Conservation (phyloP, 2,888 invertebrate species). For the Strigamia crassipes region DNA sequence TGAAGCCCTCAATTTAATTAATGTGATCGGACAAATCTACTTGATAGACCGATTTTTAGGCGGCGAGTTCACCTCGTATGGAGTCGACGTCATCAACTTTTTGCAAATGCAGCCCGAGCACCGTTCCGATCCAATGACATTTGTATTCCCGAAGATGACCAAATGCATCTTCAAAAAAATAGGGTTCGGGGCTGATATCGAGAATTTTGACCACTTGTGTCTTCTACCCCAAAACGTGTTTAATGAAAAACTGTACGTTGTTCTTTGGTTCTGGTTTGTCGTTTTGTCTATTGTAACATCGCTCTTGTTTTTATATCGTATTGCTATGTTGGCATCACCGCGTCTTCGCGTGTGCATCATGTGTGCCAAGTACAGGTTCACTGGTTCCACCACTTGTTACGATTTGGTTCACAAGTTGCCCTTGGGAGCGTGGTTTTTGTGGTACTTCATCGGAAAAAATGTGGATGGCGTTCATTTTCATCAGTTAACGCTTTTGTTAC, state of each 20-base stretch:
- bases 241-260: conserved; percentile 53
- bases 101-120: conserved; percentile 51
- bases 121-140: conserved; percentile 52
- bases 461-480: conserved; percentile 85
- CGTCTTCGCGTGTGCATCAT: conserved; percentile 74
- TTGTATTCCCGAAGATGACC: conserved; percentile 53
- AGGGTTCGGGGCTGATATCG: conserved; percentile 52
- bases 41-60: conserved; percentile 53
- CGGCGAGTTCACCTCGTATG: conserved; percentile 53
- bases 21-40: conserved; percentile 54
- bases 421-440: conserved; percentile 90
- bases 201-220: conserved; percentile 53
- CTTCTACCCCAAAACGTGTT: conserved; percentile 53
- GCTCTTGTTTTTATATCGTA: conserved; percentile 50
- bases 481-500: not conserved
- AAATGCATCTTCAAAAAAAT: conserved; percentile 53
- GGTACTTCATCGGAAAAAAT: conserved; percentile 84
- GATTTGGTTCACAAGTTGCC: conserved; percentile 75
- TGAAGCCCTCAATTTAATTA: conserved; percentile 53
- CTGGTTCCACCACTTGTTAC: conserved; percentile 69
- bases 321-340: conserved; percentile 49
- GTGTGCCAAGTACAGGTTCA: conserved; percentile 71
- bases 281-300: conserved; percentile 51
- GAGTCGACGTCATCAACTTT: conserved; percentile 52
- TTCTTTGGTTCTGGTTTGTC: conserved; percentile 54